Evolutionary conservation across 2,888 invertebrate species (phyloP).

Genomic region (Smittia sp.): DNA sequence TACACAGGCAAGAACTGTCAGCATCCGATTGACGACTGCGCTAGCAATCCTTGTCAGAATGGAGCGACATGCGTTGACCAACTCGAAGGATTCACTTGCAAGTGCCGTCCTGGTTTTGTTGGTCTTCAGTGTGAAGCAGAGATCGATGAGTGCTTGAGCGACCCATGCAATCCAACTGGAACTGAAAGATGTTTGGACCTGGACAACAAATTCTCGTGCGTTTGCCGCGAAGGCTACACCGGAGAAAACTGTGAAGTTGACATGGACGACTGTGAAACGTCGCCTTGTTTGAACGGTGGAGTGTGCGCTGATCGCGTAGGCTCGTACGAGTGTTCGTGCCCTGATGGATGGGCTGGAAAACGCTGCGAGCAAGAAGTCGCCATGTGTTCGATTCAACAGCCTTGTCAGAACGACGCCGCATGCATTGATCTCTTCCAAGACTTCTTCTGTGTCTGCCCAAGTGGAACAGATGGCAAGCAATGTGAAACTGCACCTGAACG

Average conservation of each 20-base stretch:
- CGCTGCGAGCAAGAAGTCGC: conserved; percentile 86
- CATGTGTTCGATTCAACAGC: conserved; percentile 72
- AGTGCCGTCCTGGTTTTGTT: conserved; percentile 88
- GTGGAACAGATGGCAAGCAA: conserved; percentile 94
- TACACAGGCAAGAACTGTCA: conserved; percentile 92
- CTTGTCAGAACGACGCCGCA: conserved; percentile 89
- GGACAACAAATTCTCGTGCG: conserved; percentile 82
- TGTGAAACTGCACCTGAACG: conserved; percentile 96
- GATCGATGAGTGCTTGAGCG: conserved; percentile 86
- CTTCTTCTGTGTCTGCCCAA: conserved; percentile 67
- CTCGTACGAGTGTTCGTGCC: conserved; percentile 77
- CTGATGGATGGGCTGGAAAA: conserved; percentile 81
- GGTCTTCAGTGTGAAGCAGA: conserved; percentile 92
- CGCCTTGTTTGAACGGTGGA: conserved; percentile 87
- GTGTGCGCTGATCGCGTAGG: conserved; percentile 83
- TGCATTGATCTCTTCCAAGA: conserved; percentile 87
- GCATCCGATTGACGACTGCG: conserved; percentile 89
- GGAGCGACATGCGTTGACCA: conserved; percentile 85
- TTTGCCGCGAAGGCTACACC: conserved; percentile 84
- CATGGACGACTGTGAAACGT: conserved; percentile 80
- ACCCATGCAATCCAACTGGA: conserved; percentile 86
- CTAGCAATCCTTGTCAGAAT: conserved; percentile 85
- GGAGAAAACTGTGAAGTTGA: conserved; percentile 83
- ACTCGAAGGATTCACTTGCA: conserved; percentile 86
- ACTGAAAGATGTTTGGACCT: conserved; percentile 86